These are phyloP conservation scores for Chaenogobius annularis DNA, from an alignment of 2,113 vertebrate genomes.

Conservation along the genomic window DNA sequence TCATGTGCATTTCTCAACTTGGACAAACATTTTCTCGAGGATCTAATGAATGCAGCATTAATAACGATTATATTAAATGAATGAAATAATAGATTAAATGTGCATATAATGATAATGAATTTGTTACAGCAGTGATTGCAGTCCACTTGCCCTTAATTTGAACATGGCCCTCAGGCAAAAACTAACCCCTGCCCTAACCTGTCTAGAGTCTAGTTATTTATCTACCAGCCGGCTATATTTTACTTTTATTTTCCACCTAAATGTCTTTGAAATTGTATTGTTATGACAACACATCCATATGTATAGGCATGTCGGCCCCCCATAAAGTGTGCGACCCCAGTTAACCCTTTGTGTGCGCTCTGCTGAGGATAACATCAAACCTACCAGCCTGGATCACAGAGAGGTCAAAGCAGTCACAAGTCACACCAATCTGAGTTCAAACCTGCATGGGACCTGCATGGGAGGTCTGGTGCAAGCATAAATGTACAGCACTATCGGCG, in stretches of 20 bases:
- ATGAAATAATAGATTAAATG: no score
- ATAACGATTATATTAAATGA: no score
- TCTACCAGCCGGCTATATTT: neutral
- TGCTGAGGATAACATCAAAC: constrained; percentile 34
- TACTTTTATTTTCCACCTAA: neutral
- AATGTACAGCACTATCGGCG: constrained; percentile 20
- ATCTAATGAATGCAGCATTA: no score
- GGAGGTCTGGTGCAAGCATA: constrained; percentile 8
- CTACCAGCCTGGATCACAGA: constrained; percentile 1
- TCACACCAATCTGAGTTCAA: neutral
- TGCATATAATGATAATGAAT: no score
- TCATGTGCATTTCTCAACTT: no score
- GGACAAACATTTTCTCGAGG: no score
- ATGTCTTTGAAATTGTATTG: neutral
- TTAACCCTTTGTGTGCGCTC: constrained; percentile 21
- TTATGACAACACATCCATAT: constrained; percentile 1
- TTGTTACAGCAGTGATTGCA: no score
- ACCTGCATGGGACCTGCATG: neutral
- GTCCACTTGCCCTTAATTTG: no score
- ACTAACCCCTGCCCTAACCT: neutral
- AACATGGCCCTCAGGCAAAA: no score
- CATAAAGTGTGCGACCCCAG: constrained; percentile 15
- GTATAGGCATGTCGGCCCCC: constrained; percentile 4
- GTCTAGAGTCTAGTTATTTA: neutral
- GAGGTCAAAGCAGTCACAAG: constrained; percentile 6